Conservation (phyloP, 2,888 invertebrate genomes). For the Caenorhabditis sinica region DNA sequence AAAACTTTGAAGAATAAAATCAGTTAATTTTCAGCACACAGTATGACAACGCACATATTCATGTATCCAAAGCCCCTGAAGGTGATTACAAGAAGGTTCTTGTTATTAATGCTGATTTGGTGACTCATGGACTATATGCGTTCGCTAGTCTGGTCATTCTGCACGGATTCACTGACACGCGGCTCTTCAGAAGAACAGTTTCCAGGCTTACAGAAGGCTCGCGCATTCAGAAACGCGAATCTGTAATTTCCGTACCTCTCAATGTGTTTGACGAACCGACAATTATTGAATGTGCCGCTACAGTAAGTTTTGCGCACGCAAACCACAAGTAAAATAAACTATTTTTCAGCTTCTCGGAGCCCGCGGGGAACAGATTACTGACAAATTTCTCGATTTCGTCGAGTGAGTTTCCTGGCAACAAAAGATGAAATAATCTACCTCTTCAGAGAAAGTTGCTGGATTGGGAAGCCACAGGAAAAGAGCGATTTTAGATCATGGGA, state of each 20-base stretch:
- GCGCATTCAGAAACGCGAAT: not conserved
- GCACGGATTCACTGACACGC: not conserved
- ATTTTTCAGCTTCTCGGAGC: slow-evolving; percentile 18
- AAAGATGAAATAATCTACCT: not conserved
- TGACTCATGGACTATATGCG: not conserved
- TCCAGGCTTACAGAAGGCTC: not conserved
- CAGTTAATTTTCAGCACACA: too few relatives aligned
- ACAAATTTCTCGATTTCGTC: slow-evolving; percentile 1
- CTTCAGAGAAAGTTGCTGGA: slow-evolving; percentile 29
- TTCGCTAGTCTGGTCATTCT: slow-evolving; percentile 20
- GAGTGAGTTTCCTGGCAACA: not conserved
- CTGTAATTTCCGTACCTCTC: slow-evolving; percentile 10
- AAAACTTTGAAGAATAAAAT: too few relatives aligned
- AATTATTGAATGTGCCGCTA: slow-evolving; percentile 4
- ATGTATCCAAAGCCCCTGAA: too few relatives aligned
- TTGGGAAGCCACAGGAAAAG: not conserved
- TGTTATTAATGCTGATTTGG: too few relatives aligned
- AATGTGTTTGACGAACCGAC: not conserved
- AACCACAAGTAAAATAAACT: too few relatives aligned
- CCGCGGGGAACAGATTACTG: slow-evolving; percentile 3
- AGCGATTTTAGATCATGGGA: slow-evolving; percentile 6
- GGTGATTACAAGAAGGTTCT: too few relatives aligned
- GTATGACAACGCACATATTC: too few relatives aligned
- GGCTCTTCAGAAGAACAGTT: not conserved
- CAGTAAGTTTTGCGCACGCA: not conserved